Conservation (phyloP, 1,140 invertebrate species). For the Drosophila orena region DNA sequence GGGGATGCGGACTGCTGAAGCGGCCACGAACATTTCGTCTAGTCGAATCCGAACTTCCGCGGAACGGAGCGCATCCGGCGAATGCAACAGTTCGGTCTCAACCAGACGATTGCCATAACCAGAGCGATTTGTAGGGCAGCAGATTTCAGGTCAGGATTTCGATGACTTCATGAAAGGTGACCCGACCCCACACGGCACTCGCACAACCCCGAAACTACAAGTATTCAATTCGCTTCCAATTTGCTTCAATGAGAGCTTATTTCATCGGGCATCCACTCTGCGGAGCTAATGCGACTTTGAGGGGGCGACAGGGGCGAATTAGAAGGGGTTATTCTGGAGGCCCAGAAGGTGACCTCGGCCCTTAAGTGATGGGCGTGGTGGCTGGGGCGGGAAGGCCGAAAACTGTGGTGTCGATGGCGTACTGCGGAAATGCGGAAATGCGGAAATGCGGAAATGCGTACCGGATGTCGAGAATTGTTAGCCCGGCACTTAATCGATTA, state of each 20-base stretch:
- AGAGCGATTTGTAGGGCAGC: no score
- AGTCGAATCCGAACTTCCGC: conserved; percentile 70
- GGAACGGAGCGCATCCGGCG: conserved; percentile 60
- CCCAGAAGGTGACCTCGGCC: conserved; percentile 5
- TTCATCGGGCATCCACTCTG: conserved; percentile 50
- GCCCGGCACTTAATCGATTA: conserved; percentile 53
- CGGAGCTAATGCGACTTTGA: conserved; percentile 28
- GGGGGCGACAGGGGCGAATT: conserved; percentile 1
- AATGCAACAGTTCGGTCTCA: conserved; percentile 1
- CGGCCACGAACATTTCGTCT: conserved; percentile 49
- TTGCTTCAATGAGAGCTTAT: conserved; percentile 21
- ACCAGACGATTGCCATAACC: no score
- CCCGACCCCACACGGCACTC: no score
- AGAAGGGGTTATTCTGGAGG: neutral
- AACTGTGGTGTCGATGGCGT: conserved; percentile 30
- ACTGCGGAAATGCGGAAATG: conserved; percentile 3
- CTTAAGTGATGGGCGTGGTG: conserved; percentile 29
- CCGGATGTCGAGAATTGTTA: conserved; percentile 44
- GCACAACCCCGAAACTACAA: no score
- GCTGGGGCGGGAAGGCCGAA: conserved; percentile 16
- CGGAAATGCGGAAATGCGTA: neutral
- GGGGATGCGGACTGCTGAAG: conserved; percentile 11
- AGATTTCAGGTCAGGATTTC: no score
- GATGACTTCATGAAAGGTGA: no score
- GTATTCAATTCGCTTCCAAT: neutral